Percentiles rank a stretch among this genome's conserved stretches.
These are phyloP conservation scores for Xestoiulus laeticollis DNA, from an alignment of 2,888 invertebrate species.

Conservation along the genomic window DNA sequence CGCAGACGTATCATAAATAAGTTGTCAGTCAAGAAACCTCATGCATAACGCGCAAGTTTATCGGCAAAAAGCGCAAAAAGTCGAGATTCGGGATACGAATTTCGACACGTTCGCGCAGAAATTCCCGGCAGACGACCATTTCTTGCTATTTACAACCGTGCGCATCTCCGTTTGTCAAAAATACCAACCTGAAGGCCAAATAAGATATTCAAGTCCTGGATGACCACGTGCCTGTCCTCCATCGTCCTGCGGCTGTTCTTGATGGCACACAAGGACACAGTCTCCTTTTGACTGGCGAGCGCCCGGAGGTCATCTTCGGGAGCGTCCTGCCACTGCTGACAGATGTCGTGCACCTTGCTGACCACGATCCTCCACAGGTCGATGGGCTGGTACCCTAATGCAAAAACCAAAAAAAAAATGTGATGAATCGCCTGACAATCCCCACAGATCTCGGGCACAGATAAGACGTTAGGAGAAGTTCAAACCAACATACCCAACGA, in stretches of 20 bases:
- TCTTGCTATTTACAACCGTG: no score
- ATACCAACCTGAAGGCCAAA: slow-evolving; percentile 70
- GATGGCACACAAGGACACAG: slow-evolving; percentile 74
- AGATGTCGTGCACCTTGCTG: slow-evolving; percentile 76
- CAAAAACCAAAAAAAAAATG: slow-evolving; percentile 51
- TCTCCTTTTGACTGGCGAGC: slow-evolving; percentile 34
- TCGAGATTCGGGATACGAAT: no score
- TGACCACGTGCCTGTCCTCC: slow-evolving; percentile 89
- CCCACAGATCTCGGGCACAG: neutral
- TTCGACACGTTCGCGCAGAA: no score
- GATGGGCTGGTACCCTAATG: slow-evolving; percentile 71
- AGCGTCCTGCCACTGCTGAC: slow-evolving; percentile 69
- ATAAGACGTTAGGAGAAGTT: no score
- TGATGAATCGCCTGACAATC: neutral
- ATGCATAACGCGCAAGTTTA: no score
- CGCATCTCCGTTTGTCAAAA: neutral
- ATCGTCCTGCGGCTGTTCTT: slow-evolving; percentile 86
- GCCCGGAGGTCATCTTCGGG: neutral
- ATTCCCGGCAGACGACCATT: no score
- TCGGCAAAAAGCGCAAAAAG: no score
- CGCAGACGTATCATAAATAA: no score
- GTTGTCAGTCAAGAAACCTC: no score
- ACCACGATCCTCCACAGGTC: slow-evolving; percentile 79
- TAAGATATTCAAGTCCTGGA: slow-evolving; percentile 82
- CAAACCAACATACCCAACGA: neutral